Percentiles rank a stretch among this genome's conserved stretches.
Evolutionary conservation across 2,888 invertebrate species (phyloP).

Genomic region (Mythimna vitellina): DNA sequence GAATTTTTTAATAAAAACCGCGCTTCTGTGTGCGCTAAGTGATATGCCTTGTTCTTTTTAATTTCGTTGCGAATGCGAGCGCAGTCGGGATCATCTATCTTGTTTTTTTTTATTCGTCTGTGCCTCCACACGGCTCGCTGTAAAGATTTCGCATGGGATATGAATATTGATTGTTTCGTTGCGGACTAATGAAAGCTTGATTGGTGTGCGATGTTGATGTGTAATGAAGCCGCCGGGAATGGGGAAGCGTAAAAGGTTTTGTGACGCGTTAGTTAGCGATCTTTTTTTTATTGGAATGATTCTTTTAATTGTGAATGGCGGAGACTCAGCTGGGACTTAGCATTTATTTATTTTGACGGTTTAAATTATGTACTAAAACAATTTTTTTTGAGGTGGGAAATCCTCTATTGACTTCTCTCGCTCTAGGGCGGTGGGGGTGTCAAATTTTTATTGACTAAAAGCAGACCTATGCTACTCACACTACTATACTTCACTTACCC

Average conservation of each 20-base stretch:
- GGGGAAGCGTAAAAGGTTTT: constrained; percentile 78
- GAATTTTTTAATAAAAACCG: constrained; percentile 89
- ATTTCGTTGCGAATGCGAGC: constrained; percentile 87
- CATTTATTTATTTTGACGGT: constrained; percentile 23
- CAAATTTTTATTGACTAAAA: too few species aligned
- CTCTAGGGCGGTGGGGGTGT: too few species aligned
- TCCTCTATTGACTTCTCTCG: too few species aligned
- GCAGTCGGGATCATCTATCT: constrained; percentile 87
- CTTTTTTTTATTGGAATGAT: constrained; percentile 70
- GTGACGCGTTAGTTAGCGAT: constrained; percentile 69
- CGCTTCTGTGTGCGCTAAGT: constrained; percentile 90
- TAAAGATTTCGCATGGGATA: constrained; percentile 89
- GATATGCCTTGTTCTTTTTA: constrained; percentile 91
- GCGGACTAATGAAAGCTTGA: constrained; percentile 87
- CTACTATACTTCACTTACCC: too few species aligned
- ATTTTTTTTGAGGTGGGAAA: not conserved
- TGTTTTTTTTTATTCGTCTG: constrained; percentile 70
- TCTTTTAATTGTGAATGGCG: constrained; percentile 71
- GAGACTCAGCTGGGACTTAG: constrained; percentile 53
- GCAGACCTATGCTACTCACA: too few species aligned
- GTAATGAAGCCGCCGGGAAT: constrained; percentile 79
- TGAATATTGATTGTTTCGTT: constrained; percentile 89
- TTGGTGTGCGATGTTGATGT: constrained; percentile 86
- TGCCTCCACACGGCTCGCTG: constrained; percentile 74
- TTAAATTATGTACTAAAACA: constrained; percentile 8